Conservation (phyloP, 2,797 vertebrate genomes). For the Prunella strophiata region DNA sequence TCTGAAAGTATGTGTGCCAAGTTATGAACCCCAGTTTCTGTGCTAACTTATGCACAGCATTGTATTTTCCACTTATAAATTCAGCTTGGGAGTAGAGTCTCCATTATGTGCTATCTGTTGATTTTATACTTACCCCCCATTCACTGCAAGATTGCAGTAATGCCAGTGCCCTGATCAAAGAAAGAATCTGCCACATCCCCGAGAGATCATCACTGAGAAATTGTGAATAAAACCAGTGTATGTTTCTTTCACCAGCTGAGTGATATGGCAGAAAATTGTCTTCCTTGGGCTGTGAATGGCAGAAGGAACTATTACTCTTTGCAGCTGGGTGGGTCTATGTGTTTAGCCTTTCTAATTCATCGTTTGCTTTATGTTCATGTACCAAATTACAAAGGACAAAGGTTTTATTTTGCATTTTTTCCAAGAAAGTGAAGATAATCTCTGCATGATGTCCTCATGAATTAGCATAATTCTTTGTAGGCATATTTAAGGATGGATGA, state of each 20-base stretch:
- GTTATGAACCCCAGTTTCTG: background rate
- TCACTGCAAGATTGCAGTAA: background rate
- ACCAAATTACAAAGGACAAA: background rate
- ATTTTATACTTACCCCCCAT: background rate
- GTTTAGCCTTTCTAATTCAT: background rate
- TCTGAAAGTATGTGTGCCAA: background rate
- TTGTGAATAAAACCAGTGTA: background rate
- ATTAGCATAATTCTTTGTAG: background rate
- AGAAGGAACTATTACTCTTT: background rate
- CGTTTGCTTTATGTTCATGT: background rate
- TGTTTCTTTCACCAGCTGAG: background rate
- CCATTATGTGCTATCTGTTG: background rate
- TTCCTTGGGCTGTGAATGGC: background rate
- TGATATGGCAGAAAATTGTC: background rate
- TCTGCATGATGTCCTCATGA: background rate
- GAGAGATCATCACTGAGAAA: background rate
- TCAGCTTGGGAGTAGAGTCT: background rate
- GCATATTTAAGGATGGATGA: background rate
- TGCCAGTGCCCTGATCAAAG: background rate
- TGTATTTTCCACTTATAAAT: background rate
- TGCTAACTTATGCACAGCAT: background rate
- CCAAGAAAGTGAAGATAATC: background rate
- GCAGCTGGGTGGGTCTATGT: background rate
- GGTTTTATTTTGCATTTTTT: background rate
- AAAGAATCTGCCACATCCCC: background rate